Percentiles rank a stretch among this genome's conserved stretches.
phyloP scores from a whole-genome alignment of 2,888 invertebrate species.

The Thera obeliscata region DNA sequence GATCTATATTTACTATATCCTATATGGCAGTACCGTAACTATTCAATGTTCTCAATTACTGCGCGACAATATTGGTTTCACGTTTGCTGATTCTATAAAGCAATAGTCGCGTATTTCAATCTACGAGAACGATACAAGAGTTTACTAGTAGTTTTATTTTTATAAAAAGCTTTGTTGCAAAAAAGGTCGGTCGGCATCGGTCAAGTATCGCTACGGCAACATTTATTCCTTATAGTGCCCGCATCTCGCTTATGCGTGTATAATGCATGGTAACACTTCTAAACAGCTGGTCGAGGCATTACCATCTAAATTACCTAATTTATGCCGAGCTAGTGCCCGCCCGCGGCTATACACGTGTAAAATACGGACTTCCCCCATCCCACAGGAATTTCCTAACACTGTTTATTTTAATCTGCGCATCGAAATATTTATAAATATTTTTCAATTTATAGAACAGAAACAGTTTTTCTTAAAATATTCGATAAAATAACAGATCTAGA shows the following conservation, averaged over 20 bases:
- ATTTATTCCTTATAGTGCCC: conserved; percentile 17
- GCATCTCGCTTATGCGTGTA: conserved; percentile 34
- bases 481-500: too few species aligned
- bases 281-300: conserved; percentile 46
- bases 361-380: conserved; percentile 41
- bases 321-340: conserved; percentile 42
- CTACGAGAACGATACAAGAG: too few species aligned
- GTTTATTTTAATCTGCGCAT: conserved; percentile 21
- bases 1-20: conserved; percentile 18
- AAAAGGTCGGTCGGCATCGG: too few species aligned
- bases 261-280: conserved; percentile 44
- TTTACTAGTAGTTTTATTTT: too few species aligned
- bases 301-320: conserved; percentile 48
- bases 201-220: not conserved
- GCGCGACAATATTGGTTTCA: not conserved
- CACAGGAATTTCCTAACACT: conserved; percentile 28
- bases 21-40: not conserved
- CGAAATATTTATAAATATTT: conserved; percentile 8
- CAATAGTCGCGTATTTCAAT: too few species aligned
- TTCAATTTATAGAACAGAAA: too few species aligned
- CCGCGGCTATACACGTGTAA: conserved; percentile 35
- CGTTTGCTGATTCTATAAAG: too few species aligned
- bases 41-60: not conserved
- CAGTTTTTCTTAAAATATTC: too few species aligned
- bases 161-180: too few species aligned